A percentile compares a stretch with the other conserved stretches of the same genome.
These are phyloP conservation scores for Neosilurus mollespiculum DNA, from an alignment of 2,797 vertebrate genomes.

Conservation along the genomic window DNA sequence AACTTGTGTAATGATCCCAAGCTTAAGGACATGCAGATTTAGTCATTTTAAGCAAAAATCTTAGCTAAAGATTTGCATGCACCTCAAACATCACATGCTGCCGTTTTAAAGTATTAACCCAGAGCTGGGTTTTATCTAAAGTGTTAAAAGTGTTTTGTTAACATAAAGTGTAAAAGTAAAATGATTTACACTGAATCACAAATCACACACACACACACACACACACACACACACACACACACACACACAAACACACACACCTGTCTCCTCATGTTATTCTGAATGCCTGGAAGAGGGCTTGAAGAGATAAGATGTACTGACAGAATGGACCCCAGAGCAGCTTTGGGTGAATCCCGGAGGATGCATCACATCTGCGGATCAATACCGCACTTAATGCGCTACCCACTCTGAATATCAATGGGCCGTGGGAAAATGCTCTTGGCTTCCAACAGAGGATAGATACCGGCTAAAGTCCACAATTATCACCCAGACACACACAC, in stretches of 20 bases:
- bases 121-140: too few relatives aligned
- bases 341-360: slow-evolving; percentile 56
- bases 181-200: slow-evolving; percentile 22
- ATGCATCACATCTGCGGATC: slow-evolving; percentile 66
- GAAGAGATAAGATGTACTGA: slow-evolving; percentile 54
- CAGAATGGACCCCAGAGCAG: slow-evolving; percentile 56
- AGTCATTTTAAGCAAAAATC: neutral
- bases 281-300: slow-evolving; percentile 44
- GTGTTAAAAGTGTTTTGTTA: too few relatives aligned
- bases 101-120: neutral
- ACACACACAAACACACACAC: neutral
- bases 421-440: slow-evolving; percentile 68
- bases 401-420: slow-evolving; percentile 65
- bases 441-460: slow-evolving; percentile 63
- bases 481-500: slow-evolving; percentile 49
- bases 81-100: neutral
- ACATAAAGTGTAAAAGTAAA: too few relatives aligned
- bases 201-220: neutral
- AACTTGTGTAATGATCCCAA: neutral
- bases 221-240: neutral
- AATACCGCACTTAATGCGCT: slow-evolving; percentile 61
- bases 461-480: slow-evolving; percentile 61
- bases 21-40: neutral
- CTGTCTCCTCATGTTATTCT: slow-evolving; percentile 24
- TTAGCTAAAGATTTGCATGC: neutral